Evolutionary conservation across 35 echinoderm and acorn worm genomes (phyloP), one percentile per base, ranked within the genome.

Genomic region (Stichopus chloronotus): DNA sequence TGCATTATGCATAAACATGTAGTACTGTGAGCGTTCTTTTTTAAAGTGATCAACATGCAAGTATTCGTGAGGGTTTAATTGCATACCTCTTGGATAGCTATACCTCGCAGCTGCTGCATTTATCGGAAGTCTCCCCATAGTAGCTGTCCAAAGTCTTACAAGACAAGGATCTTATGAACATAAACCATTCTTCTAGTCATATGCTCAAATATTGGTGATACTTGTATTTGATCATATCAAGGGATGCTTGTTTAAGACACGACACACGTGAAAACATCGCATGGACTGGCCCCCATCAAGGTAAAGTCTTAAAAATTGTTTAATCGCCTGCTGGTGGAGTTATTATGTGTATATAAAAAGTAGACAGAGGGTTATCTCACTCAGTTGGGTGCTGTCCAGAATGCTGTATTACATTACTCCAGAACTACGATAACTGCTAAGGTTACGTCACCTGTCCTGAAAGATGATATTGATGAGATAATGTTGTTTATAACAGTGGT

Each of bases 391-490:
- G 69, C 69, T 74, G 69, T 74, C 22, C 7, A 21, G 11, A 74
- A 16, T 16, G 59, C 59, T 61, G 59, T 74, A 74, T 74, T 74
- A n/a, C 20, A 74, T 74, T 74, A 74, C 69, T 6, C 69, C 19
- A 6, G 14, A 74, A 21, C 19, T 74, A 20, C 14, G 69, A 16
- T 74, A 74, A 74, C 69, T 74, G 69, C 22, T 74, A 74, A 74
- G 69, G 22, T n/a, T 74, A n/a, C 22, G 69, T 74, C 69, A 74
- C 69, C 20, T 74, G 19, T 20, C 69, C 5, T 74, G 69, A 74
- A 74, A 74, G 69, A 74, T 74, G 69, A 74, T 74, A 74, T 74
- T 74, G 69, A 74, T 20, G 69, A 74, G 69, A 74, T 74, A 74
- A 74, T 74, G 69, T 74, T 74, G 69, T 74, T 74, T 74, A 74